These are phyloP conservation scores for Bujurquina vittata DNA, from an alignment of 2,113 vertebrate genomes.

Conservation along the genomic window DNA sequence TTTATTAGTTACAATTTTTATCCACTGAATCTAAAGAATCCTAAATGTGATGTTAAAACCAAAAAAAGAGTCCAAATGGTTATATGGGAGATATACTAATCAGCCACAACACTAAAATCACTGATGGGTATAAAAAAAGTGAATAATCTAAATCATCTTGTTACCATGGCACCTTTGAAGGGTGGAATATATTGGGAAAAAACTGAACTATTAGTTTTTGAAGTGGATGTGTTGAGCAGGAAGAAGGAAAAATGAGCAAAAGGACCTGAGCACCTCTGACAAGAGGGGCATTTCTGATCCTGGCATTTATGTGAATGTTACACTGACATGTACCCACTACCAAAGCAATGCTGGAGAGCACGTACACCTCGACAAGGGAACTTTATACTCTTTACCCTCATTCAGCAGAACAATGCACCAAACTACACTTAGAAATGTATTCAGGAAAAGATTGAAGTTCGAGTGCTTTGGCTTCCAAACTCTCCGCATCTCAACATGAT, in stretches of 20 bases:
- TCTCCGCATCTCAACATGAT: not conserved
- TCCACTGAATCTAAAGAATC: not conserved
- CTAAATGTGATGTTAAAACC: not conserved
- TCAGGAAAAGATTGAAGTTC: not conserved
- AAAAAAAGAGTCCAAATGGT: fast-evolving
- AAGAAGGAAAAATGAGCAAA: not conserved
- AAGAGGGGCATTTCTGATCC: not conserved
- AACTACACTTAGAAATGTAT: not conserved
- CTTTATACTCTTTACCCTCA: fast-evolving
- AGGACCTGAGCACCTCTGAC: not conserved
- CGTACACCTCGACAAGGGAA: not conserved
- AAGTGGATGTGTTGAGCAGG: not conserved
- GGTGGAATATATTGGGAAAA: not conserved
- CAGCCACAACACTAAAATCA: not conserved
- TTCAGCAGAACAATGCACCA: not conserved
- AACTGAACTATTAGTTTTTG: not conserved
- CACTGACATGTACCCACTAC: not conserved
- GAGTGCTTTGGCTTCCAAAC: not conserved
- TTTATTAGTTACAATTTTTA: not conserved
- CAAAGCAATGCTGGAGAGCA: not conserved
- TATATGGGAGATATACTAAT: not conserved
- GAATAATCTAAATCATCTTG: not conserved
- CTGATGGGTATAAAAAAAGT: not conserved
- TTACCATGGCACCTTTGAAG: not conserved
- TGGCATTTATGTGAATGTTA: not conserved